Evolutionary conservation across 2,888 invertebrate species (phyloP), one percentile per base, ranked within the genome.

Genomic region (Sipunculus nudus): DNA sequence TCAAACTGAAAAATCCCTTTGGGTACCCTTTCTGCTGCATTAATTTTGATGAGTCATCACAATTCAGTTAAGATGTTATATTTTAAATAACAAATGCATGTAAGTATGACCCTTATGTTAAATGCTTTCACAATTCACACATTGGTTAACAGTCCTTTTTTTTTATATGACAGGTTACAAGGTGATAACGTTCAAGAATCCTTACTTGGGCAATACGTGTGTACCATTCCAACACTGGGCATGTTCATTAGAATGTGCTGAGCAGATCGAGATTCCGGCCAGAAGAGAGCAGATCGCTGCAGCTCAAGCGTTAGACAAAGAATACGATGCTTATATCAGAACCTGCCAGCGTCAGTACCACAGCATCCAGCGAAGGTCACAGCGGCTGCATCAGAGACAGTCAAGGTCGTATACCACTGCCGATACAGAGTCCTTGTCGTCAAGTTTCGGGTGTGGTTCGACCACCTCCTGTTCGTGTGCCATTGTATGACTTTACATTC

Each of bases 211-310:
- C 5, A 86, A 86, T 75, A 84, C 84, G 0, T 85, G 85, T 74
- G 85, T 85, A 32, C 85, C 85, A 38, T 86, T 86, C 72, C 84
- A 84, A 61, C 85, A 86, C 70, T 85, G 85, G 85, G 84, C 85
- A 0, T 86, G 86, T 67, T 82, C 82, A 3, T 61, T 77, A 40
- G 73, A 75, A 21, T 86, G 86, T 75, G 85, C 85, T 13, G 76
- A 76, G 59, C 80, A 78, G 3, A 80, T 85, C 19, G 85, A 85
- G 71, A 77, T 83, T 25, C 85, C 85, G 2, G 84, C 85, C 0
- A 67, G 83, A 23, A 72, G 74, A 25, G 82, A 83, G 57, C 83
- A 84, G 70, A 79, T 83, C 6, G 73, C 76, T 2, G 78, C 81
- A 10, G 79, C 83, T 25, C 60, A 71, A 43, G 76, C 80, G 61